Evolutionary conservation across 1,140 invertebrate genomes (phyloP).

Genomic region (Liolophura sinensis): DNA sequence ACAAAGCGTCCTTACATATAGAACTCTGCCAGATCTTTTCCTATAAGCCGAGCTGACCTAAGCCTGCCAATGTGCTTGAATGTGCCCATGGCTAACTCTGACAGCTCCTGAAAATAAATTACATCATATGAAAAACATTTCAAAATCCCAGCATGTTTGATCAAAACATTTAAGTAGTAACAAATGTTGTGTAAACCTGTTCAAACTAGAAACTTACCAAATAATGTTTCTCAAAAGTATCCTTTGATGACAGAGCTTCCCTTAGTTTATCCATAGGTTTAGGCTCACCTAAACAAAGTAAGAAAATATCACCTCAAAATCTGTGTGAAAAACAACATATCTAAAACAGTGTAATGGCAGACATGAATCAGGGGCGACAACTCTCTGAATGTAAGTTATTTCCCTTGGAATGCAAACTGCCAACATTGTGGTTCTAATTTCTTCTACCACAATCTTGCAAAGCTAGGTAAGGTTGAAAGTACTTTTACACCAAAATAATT

Average conservation of each 20-base stretch:
- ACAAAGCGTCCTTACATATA: constrained; percentile 67
- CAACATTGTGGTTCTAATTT: too few relatives aligned
- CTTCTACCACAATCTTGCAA: too few relatives aligned
- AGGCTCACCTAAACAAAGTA: constrained; percentile 51
- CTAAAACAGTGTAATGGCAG: too few relatives aligned
- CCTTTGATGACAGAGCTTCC: constrained; percentile 86
- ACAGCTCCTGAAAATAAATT: constrained; percentile 70
- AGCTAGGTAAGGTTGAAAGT: too few relatives aligned
- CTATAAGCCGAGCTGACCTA: constrained; percentile 82
- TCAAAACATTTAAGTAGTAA: neutral
- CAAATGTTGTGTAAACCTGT: neutral
- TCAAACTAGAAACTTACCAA: constrained; percentile 62
- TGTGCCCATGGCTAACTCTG: constrained; percentile 93
- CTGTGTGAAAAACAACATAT: too few relatives aligned
- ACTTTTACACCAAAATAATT: too few relatives aligned
- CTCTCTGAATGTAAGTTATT: neutral
- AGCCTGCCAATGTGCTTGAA: constrained; percentile 92
- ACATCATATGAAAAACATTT: too few relatives aligned
- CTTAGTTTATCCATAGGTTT: constrained; percentile 77
- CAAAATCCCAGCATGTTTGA: neutral
- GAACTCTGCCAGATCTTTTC: constrained; percentile 85
- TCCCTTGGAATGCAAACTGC: neutral
- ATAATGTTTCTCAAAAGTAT: constrained; percentile 87
- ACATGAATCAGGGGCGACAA: too few relatives aligned
- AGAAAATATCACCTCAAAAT: too few relatives aligned